Evolutionary conservation across 2,888 invertebrate genomes (phyloP), one percentile per base, ranked within the genome.

Genomic region (Trissoscelio sp.): DNA sequence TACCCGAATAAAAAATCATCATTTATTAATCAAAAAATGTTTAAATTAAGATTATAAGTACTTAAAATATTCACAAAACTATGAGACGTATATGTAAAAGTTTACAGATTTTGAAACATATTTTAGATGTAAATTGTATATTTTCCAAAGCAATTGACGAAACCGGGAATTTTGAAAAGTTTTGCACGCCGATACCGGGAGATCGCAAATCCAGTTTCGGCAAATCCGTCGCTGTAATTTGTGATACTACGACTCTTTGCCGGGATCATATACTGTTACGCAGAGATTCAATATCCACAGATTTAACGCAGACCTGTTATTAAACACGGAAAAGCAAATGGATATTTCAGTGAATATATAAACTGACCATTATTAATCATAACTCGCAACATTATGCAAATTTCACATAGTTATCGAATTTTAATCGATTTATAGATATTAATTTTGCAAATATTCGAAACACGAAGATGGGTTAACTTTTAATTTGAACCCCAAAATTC

Each of bases 141-240:
- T 31, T 48, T 64, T 48, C 20, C 34, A 34, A 34, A 34, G 62
- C 34, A 64, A 53, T 55, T 57, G 55, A 46, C 55, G 55, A 46
- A 55, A 39, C 57, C 37, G 55, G 53, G 37, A 34, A 24, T 34
- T 64, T 58, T 24, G 5, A 5, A 48, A 74, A 46, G 24, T n/a
- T 74, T 74, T 57, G 9, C 37, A 16, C 46, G 7, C 55, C 22
- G 28, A 66, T 58, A 58, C 46, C 34, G 57, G 66, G 46, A 39
- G 39, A 57, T 74, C 37, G 66, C 37, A 67, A 75, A 75, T 75
- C 58, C 31, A 57, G 66, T 66, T 74, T 74, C 31, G 46, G 34
- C 46, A 64, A 64, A 74, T 74, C 64, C 74, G 24, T 62, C 39
- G 42, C 22, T 62, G 53, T 62, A 62, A 73, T 44, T 62, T 44